Conservation (phyloP, 2,797 vertebrate species). For the Anableps anableps region DNA sequence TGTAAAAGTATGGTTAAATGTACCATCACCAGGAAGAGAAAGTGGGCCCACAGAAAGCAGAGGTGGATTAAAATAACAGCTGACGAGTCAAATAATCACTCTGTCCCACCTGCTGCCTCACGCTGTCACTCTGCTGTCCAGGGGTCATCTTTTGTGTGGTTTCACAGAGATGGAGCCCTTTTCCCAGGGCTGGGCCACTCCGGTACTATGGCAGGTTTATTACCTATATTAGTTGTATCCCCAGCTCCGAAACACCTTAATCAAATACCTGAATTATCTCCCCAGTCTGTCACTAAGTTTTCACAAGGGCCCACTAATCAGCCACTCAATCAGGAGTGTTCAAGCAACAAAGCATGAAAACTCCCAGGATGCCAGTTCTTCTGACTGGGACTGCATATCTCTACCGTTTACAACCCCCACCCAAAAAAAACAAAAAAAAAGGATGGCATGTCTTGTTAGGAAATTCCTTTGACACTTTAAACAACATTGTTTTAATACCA, state of each 20-base stretch:
- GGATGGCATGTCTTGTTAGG: not conserved
- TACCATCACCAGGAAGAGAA: not conserved
- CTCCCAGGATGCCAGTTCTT: not conserved
- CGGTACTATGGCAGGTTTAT: too few relatives aligned
- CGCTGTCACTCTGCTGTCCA: too few relatives aligned
- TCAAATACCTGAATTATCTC: not conserved
- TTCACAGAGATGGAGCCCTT: too few relatives aligned
- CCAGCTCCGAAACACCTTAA: not conserved
- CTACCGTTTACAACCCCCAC: not conserved
- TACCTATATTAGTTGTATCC: not conserved
- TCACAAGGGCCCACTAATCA: not conserved
- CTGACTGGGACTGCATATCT: not conserved
- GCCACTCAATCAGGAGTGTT: not conserved
- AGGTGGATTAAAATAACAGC: not conserved
- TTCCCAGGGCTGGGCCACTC: too few relatives aligned
- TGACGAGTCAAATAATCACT: not conserved
- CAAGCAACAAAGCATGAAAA: not conserved
- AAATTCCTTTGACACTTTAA: not conserved
- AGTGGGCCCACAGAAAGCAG: not conserved
- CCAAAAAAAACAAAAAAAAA: not conserved
- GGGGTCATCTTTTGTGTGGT: too few relatives aligned
- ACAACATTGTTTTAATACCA: not conserved
- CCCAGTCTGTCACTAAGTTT: not conserved
- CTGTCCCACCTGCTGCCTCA: not conserved
- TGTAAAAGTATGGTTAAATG: not conserved